Conservation (phyloP, 2,888 invertebrate genomes). For the Caenorhabditis sulstoni region DNA sequence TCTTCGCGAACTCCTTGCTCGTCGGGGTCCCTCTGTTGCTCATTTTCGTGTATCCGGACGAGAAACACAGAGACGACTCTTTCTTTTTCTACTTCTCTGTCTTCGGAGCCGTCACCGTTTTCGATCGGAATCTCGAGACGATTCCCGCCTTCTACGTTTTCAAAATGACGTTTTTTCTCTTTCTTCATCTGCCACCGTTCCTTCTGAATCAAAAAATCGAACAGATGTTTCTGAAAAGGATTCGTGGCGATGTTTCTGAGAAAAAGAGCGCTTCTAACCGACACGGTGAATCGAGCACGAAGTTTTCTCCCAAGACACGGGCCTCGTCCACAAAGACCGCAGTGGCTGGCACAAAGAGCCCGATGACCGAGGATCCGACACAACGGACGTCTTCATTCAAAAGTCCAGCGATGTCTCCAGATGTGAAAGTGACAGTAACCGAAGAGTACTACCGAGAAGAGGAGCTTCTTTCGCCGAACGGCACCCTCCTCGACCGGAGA, state of each 20-base stretch:
- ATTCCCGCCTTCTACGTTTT: conserved; percentile 59
- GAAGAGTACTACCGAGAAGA: conserved; percentile 57
- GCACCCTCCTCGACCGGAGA: conserved; percentile 39
- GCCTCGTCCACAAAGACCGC: conserved; percentile 25
- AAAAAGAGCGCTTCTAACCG: neutral
- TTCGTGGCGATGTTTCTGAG: neutral
- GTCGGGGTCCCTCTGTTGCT: conserved; percentile 54
- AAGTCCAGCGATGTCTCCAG: conserved; percentile 8
- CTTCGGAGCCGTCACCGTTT: conserved; percentile 49
- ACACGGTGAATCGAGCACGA: too few species aligned
- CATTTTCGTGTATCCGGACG: conserved; percentile 57
- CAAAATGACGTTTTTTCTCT: conserved; percentile 52
- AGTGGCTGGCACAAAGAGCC: neutral
- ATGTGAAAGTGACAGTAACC: conserved; percentile 51
- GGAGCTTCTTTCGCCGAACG: conserved; percentile 52
- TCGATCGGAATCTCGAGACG: conserved; percentile 55
- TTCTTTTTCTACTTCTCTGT: conserved; percentile 57
- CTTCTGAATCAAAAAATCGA: conserved; percentile 20
- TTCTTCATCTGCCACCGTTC: conserved; percentile 55
- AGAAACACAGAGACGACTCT: conserved; percentile 50
- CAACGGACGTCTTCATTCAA: neutral
- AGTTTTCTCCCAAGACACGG: too few species aligned
- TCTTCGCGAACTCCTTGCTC: conserved; percentile 58
- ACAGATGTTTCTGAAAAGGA: neutral
- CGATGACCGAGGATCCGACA: conserved; percentile 13